Evolutionary conservation across 1,140 invertebrate species (phyloP), one percentile per base, ranked within the genome.

Genomic region (Atopsyche davidsoni): DNA sequence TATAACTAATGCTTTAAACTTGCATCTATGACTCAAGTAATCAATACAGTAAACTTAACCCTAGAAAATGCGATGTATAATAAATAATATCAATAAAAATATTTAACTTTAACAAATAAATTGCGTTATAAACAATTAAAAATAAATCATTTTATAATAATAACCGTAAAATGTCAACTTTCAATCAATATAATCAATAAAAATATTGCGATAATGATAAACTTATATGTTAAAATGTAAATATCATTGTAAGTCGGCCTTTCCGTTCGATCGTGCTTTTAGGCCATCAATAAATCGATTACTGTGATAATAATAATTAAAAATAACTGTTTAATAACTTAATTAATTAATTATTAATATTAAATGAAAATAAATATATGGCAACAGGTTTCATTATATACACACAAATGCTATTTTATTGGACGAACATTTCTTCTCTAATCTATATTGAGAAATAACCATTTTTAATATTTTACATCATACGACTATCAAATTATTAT

Each of bases 321-420:
- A 13, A n/a, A 21, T 36, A 39, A 48, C 36, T 40, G 16, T 40
- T 41, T 25, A 22, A 22, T 17, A 39, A 39, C 19, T 16, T 39
- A 39, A 10, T 7, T 36, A 36, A 36, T 39, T 39, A 17, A 16
- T 18, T 4, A 39, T 39, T 3, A 39, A 17, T 16, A 14, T 10
- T 39, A 39, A 39, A 17, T 39, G 18, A 17, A 16, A 39, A 55
- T 39, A 41, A 51, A 52, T 45, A 57, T 57, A 57, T 57, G 55
- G 55, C 55, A 57, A 57, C 55, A 32, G 42, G 46, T 53, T 44
- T 57, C 25, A 49, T 40, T 13, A 36, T 1, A 24, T n/a, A n/a
- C n/a, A 40, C 22, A 25, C 46, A 48, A 24, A 25, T 39, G 46
- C 23, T 48, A 48, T 24, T 48, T 2, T 35, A 48, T 48, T 40